Conservation (phyloP, 1,140 invertebrate species). For the Drosophila parabipectinata region DNA sequence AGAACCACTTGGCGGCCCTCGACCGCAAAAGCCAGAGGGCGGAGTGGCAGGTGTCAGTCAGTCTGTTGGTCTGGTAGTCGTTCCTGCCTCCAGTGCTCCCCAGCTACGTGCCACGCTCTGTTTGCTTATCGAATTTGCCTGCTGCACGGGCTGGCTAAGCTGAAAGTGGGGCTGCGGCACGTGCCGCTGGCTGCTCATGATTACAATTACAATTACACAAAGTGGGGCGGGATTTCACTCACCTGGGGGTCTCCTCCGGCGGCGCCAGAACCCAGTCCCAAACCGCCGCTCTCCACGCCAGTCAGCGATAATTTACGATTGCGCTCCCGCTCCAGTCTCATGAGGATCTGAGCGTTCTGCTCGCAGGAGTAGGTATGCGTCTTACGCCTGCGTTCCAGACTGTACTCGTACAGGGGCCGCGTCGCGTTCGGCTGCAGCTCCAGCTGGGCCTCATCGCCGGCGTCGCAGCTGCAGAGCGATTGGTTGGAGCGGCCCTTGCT, state of each 20-base stretch:
- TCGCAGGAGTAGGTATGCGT: conserved; percentile 82
- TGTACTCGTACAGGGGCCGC: conserved; percentile 78
- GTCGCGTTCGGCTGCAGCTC: conserved; percentile 77
- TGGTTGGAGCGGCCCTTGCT: conserved; percentile 82
- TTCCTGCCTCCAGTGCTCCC: conserved; percentile 7
- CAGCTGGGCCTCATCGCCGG: conserved; percentile 73
- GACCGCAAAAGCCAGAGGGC: background rate
- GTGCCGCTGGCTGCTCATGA: conserved; percentile 57
- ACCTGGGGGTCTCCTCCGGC: conserved; percentile 58
- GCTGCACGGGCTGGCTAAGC: conserved; percentile 14
- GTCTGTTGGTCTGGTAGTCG: conserved; percentile 15
- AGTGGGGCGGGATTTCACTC: conserved; percentile 49
- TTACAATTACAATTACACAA: conserved; percentile 64
- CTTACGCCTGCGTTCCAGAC: conserved; percentile 78
- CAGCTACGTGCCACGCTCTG: conserved; percentile 67
- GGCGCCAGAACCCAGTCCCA: conserved; percentile 11
- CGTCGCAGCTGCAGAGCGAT: conserved; percentile 81
- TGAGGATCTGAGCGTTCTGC: conserved; percentile 83
- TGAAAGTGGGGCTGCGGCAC: conserved; percentile 28
- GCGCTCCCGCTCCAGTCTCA: conserved; percentile 82
- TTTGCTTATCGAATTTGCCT: conserved; percentile 69
- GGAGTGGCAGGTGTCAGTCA: conserved; percentile 50
- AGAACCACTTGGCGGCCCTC: background rate
- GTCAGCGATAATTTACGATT: conserved; percentile 82
- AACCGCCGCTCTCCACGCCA: conserved; percentile 21